These are phyloP conservation scores for Drosophila robusta DNA, from an alignment of 2,888 invertebrate species.

Conservation along the genomic window DNA sequence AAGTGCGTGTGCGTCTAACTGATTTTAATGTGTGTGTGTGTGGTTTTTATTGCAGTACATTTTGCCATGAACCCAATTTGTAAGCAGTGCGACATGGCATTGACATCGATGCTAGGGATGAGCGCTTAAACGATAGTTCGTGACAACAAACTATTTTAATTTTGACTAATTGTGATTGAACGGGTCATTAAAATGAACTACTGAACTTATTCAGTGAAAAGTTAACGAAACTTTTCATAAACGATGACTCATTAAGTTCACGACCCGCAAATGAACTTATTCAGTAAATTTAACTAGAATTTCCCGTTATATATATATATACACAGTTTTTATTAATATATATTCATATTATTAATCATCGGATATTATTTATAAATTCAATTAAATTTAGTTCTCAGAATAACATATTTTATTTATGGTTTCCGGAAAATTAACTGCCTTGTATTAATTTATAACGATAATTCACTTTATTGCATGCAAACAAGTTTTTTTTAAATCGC, in stretches of 20 bases:
- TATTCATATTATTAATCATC: no score
- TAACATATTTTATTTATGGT: not conserved
- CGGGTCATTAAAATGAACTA: no score
- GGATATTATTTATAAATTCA: not conserved
- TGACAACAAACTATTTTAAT: not conserved
- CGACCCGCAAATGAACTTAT: no score
- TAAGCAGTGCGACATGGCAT: constrained; percentile 53
- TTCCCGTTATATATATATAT: no score
- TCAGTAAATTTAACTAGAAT: no score
- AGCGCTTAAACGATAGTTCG: constrained; percentile 8
- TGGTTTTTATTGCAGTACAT: constrained; percentile 50
- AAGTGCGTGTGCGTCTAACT: constrained; percentile 56
- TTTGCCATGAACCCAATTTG: constrained; percentile 72
- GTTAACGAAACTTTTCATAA: no score
- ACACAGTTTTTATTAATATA: not conserved
- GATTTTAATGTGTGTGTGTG: constrained; percentile 27
- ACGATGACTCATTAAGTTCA: no score
- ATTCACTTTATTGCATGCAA: not conserved
- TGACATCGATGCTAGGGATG: constrained; percentile 54
- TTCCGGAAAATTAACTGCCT: not conserved
- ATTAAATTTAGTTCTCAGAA: not conserved
- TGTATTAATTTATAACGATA: not conserved
- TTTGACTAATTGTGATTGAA: no score
- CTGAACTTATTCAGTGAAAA: no score
- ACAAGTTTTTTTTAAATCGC: no score